Percentiles rank a stretch among this genome's conserved stretches.
phyloP scores from a whole-genome alignment of 2,888 invertebrate species.

The Deilephila porcellus region DNA sequence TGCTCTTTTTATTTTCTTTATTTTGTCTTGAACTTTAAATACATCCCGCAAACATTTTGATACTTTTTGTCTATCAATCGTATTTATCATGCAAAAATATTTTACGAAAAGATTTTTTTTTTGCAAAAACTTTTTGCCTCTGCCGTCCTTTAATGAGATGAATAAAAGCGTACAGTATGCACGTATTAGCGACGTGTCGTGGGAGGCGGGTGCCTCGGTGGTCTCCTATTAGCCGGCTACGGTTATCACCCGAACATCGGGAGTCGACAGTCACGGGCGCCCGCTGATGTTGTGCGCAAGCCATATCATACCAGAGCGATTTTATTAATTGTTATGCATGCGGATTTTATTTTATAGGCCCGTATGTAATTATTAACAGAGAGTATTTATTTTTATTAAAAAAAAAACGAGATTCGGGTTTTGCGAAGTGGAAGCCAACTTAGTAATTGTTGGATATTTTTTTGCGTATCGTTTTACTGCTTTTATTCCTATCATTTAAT shows the following conservation, averaged over 20 bases:
- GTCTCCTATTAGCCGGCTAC: slow-evolving; percentile 57
- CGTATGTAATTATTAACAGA: too few species aligned
- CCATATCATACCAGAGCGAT: background rate
- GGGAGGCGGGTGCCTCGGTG: slow-evolving; percentile 46
- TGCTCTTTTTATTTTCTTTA: background rate
- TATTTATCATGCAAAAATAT: background rate
- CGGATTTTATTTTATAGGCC: too few species aligned
- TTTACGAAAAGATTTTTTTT: background rate
- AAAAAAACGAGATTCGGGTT: too few species aligned
- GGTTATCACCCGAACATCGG: slow-evolving; percentile 53
- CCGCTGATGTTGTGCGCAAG: background rate
- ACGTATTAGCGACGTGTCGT: slow-evolving; percentile 15
- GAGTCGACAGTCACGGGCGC: slow-evolving; percentile 32
- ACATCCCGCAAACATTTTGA: too few species aligned
- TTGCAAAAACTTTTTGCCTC: background rate
- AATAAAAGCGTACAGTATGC: slow-evolving; percentile 33
- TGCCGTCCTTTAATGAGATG: background rate
- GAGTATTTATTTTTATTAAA: too few species aligned
- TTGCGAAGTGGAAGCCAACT: too few species aligned
- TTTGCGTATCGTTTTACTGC: too few species aligned
- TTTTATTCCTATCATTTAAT: too few species aligned
- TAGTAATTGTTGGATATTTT: too few species aligned
- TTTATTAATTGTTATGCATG: slow-evolving; percentile 12
- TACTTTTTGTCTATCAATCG: too few species aligned
- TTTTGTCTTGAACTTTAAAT: too few species aligned